Evolutionary conservation across 2,797 vertebrate species (phyloP).

Genomic region (Columba guinea): DNA sequence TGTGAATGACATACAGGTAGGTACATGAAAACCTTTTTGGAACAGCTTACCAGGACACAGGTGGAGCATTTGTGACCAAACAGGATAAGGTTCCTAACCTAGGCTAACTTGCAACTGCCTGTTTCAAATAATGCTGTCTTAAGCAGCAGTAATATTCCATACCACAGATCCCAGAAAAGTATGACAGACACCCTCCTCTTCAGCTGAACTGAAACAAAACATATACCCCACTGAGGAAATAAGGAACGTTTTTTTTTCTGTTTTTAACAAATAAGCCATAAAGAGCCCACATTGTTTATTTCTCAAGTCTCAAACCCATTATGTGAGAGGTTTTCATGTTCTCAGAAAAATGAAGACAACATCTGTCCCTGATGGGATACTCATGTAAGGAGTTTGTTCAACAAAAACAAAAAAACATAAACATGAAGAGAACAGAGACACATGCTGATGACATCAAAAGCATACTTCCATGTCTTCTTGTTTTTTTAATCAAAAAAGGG

Average conservation of each 20-base stretch:
- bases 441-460: neutral
- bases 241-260: neutral
- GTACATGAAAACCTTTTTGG: neutral
- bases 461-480: neutral
- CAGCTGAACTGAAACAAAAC: neutral
- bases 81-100: neutral
- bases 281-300: neutral
- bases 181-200: neutral
- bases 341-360: neutral
- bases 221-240: neutral
- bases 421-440: neutral
- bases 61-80: neutral
- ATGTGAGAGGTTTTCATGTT: neutral
- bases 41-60: neutral
- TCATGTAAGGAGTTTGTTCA: neutral
- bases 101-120: neutral
- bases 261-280: neutral
- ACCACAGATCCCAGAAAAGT: neutral
- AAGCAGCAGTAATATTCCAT: neutral
- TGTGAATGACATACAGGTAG: neutral
- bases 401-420: neutral
- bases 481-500: neutral
- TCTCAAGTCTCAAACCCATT: neutral
- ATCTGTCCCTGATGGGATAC: neutral
- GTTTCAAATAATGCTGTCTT: neutral